phyloP scores from a whole-genome alignment of 37 sponge, comb jelly and placozoan species.

The Ephydatia muelleri region DNA sequence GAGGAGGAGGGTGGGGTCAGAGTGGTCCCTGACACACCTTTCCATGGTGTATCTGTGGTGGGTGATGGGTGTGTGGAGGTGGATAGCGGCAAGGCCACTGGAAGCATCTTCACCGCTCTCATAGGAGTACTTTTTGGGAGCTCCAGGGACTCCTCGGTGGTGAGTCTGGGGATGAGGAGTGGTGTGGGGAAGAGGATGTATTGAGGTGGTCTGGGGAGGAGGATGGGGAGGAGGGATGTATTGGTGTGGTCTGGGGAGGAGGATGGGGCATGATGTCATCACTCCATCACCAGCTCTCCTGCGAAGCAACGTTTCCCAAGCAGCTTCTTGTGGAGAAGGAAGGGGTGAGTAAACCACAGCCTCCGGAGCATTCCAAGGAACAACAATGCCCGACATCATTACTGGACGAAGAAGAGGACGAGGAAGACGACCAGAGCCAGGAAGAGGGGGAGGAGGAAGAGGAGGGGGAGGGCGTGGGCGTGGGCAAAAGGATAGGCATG shows the following conservation, averaged over 20 bases:
- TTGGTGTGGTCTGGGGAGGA: neutral
- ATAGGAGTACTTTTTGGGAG: neutral
- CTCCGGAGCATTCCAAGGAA: no score
- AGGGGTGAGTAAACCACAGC: no score
- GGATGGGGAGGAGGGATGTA: neutral
- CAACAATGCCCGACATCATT: no score
- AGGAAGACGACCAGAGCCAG: no score
- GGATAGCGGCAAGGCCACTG: neutral
- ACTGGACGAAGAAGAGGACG: no score
- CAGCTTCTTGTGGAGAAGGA: no score
- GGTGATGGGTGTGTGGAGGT: neutral
- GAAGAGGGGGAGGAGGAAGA: constrained; percentile 17
- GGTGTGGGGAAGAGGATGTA: no score
- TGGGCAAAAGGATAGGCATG: neutral
- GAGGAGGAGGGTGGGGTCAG: neutral
- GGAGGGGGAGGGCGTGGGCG: constrained; percentile 17
- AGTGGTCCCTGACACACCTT: neutral
- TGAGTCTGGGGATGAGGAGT: neutral
- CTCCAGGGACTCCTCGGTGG: no score
- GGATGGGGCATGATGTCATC: no score
- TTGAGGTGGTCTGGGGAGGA: neutral
- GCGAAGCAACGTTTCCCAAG: no score
- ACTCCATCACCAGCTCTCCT: no score
- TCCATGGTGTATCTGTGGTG: constrained; percentile 2
- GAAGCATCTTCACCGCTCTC: constrained; percentile 15